Base-by-base conservation (phyloP, 2,113 vertebrate species). In the Myiozetetes cayanensis region DNA sequence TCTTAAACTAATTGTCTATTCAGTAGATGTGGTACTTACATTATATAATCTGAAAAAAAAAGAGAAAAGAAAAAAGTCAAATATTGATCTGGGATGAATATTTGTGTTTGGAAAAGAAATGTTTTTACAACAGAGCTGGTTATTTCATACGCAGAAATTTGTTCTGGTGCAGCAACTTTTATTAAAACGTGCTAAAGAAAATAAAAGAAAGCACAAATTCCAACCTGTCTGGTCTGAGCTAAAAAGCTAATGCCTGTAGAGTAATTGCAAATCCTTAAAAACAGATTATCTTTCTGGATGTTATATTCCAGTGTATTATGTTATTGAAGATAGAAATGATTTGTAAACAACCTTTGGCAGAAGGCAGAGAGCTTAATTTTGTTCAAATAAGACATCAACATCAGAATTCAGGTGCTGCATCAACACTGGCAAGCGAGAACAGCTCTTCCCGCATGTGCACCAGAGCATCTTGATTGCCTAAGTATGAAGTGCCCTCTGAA, bases 201-300 rank as follows among this genome's bases (percentile, higher is more conserved):
- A 39, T 31, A 25, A 50, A 96, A 96, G 70, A 95, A 97, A 97
- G n/a, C 50, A 44, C 87, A 76, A 89, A 68, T 92, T 97, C 17
- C 94, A 80, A 81, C 75, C 73, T 96, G 47, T 90, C 79, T 97
- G 86, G 76, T 93, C 19, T 6, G 90, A 84, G 92, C 87, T 94
- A 33, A 81, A 89, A 78, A 96, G 52, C 83, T 95, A 96, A 96
- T 95, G 83, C 96, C 44, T 94, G 93, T 95, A 91, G 95, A 96
- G 94, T 98, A 97, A 98, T 96, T 97, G 92, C 72, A 98, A 95
- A 97, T 97, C 93, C 89, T 98, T 98, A 97, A 97, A 98, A 98
- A 87, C 96, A 89, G 90, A 97, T 98, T 96, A 98, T 98, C 90
- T 97, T 97, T 95, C 71, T 95, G 92, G 87, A 66, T 97, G 94